Conservation (phyloP, 2,888 invertebrate species). For the Drosophila melanosoma region DNA sequence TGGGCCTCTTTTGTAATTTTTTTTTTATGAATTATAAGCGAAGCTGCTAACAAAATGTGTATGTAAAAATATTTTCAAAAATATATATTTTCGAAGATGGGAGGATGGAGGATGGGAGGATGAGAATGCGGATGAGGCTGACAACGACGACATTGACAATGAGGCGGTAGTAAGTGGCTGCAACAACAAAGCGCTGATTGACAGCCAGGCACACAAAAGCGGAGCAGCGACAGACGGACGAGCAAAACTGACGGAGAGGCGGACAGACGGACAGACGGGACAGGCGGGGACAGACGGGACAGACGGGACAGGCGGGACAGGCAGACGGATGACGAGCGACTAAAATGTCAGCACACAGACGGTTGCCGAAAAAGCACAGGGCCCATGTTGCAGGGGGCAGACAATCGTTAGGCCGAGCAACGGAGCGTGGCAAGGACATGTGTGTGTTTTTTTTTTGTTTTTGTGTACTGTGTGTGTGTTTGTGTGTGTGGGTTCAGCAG, state of each 20-base stretch:
- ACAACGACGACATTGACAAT: conserved; percentile 69
- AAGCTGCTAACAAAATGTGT: conserved; percentile 45
- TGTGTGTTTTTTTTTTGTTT: conserved; percentile 32
- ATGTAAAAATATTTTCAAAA: conserved; percentile 65
- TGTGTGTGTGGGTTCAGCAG: conserved; percentile 11
- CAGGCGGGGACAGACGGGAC: too few species aligned
- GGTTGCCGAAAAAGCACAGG: conserved; percentile 8
- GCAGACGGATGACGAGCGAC: conserved; percentile 20
- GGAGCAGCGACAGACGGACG: conserved; percentile 2
- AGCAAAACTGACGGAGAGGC: background rate
- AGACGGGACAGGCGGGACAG: too few species aligned
- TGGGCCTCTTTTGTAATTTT: conserved; percentile 61
- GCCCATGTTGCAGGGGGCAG: conserved; percentile 17
- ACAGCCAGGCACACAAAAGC: conserved; percentile 64
- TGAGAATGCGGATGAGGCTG: conserved; percentile 24
- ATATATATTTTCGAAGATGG: conserved; percentile 33
- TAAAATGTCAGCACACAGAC: conserved; percentile 28
- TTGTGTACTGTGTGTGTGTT: background rate
- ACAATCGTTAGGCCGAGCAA: conserved; percentile 72
- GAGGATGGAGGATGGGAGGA: conserved; percentile 10
- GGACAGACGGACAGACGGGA: background rate
- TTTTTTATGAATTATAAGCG: conserved; percentile 73
- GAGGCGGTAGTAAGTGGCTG: conserved; percentile 75
- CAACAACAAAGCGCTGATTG: conserved; percentile 78
- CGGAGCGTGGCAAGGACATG: conserved; percentile 72